Evolutionary conservation across 2,888 invertebrate genomes (phyloP).

Genomic region (Pachliopta kotzebuea): DNA sequence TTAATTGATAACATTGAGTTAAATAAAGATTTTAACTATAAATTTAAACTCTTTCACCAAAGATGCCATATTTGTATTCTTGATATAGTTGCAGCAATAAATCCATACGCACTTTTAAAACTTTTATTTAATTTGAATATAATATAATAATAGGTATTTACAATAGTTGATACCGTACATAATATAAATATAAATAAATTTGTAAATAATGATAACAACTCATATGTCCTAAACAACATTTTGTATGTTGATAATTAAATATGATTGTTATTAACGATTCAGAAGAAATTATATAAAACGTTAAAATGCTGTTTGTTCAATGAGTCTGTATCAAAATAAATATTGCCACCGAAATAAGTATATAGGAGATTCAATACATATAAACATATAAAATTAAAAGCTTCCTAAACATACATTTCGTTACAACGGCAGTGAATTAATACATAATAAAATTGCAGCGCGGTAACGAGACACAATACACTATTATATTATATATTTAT

Average conservation of each 20-base stretch:
- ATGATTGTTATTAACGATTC: neutral
- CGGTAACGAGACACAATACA: conserved; percentile 23
- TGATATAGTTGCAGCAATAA: conserved; percentile 1
- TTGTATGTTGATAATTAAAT: conserved; percentile 1
- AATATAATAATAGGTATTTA: conserved; percentile 69
- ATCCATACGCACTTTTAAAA: conserved; percentile 42
- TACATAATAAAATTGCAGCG: conserved; percentile 33
- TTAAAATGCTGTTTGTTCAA: neutral
- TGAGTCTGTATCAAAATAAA: neutral
- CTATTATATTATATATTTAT: conserved; percentile 31
- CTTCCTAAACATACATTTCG: conserved; percentile 39
- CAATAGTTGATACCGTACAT: conserved; percentile 52
- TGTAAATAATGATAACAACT: conserved; percentile 50
- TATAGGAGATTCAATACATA: conserved; percentile 32
- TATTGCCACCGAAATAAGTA: conserved; percentile 13
- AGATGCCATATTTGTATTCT: too few species aligned
- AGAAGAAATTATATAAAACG: neutral
- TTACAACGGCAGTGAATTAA: conserved; percentile 52
- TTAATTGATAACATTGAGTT: too few species aligned
- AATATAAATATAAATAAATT: conserved; percentile 58
- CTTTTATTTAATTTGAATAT: conserved; percentile 70
- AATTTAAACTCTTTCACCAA: too few species aligned
- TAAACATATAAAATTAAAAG: conserved; percentile 40
- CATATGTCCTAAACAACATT: conserved; percentile 40
- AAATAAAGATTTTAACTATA: neutral